Evolutionary conservation across 2,797 vertebrate genomes (phyloP).

Genomic region (Arctocebus calabarensis): DNA sequence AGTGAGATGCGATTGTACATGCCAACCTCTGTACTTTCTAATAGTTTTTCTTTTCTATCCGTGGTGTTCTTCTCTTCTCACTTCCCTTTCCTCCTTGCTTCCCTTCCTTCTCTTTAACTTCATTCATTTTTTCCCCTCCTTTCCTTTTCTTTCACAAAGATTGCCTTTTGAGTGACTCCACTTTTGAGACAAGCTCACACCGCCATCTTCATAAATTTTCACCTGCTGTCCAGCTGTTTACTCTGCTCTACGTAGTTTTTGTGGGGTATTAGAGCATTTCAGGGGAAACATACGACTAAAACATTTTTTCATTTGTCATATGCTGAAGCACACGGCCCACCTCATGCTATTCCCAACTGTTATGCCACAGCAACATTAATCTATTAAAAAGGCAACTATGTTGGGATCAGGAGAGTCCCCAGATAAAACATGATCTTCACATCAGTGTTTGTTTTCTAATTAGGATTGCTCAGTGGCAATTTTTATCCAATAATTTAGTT

Average conservation of each 20-base stretch:
- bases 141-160: background rate
- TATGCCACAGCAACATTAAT: slow-evolving; percentile 12
- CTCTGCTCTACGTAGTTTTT: background rate
- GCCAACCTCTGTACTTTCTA: background rate
- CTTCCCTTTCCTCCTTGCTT: background rate
- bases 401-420: slow-evolving; percentile 9
- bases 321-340: background rate
- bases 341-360: slow-evolving; percentile 48
- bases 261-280: background rate
- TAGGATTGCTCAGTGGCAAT: slow-evolving; percentile 50
- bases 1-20: background rate
- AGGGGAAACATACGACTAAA: background rate
- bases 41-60: background rate
- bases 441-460: slow-evolving; percentile 63
- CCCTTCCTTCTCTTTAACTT: background rate
- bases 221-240: background rate
- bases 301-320: slow-evolving; percentile 21
- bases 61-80: background rate
- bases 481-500: slow-evolving; percentile 43
- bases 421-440: slow-evolving; percentile 53
- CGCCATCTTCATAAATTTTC: background rate
- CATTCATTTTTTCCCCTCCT: background rate
- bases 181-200: background rate
- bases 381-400: slow-evolving; percentile 68
- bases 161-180: background rate